Evolutionary conservation across 2,888 invertebrate genomes (phyloP), one percentile per base, ranked within the genome.

Genomic region (Agrochola lota): DNA sequence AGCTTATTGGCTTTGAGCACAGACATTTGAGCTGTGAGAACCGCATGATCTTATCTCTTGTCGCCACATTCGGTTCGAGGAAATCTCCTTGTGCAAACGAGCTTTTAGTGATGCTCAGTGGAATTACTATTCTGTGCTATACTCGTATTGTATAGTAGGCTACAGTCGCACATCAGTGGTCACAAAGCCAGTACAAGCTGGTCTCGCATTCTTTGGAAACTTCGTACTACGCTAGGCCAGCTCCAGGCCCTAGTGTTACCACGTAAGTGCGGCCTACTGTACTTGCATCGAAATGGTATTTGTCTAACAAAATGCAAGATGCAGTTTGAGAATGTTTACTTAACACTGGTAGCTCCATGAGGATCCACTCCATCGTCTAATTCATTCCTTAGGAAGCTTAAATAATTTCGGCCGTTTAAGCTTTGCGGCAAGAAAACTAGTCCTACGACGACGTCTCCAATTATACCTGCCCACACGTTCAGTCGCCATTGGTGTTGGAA

Each of bases 11-110:
- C 12, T 69, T 85, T 71, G 52, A 78, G 70, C 43, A 70, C 59
- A 70, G 60, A 69, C 55, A 74, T 78, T 70, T 57, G 57, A 73
- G 76, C 76, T 70, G 60, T 74, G 67, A 64, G 70, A 71, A 76
- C 72, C 60, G n/a, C 23, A 75, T 63, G 78, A 85, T 81, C 70
- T 75, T 79, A 85, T 85, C 83, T 70, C 23, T 71, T 71, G 67
- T 67, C 60, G 67, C 67, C n/a, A 26, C 55, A 43, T 80, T 78
- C 59, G 35, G 52, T 23, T 71, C 40, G 64, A 62, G 63, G 23
- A 71, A 75, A 80, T 85, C 55, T 74, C 49, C 35, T 77, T 66
- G 74, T 68, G 69, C 59, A 77, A 75, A 87, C 63, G 71, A 80
- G 62, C 77, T 73, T 68, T 69, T 70, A 83, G 71, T 79, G 40